phyloP scores from a whole-genome alignment of 2,113 vertebrate genomes.

The Bostrychus sinensis region DNA sequence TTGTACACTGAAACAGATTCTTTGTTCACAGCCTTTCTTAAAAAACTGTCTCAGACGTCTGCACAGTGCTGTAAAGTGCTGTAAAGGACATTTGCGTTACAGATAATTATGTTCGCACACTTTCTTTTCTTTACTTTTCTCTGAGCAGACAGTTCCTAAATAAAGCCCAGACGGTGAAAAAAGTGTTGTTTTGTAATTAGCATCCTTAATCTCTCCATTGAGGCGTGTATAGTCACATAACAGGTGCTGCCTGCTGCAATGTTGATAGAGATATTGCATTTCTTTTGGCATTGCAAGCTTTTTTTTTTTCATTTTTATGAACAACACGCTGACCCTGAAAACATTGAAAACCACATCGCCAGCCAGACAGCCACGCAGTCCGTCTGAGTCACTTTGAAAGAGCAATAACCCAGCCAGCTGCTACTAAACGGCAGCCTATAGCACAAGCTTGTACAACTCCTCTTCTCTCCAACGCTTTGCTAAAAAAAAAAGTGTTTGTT shows the following conservation, averaged over 20 bases:
- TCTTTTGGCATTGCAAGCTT: slow-evolving; percentile 27
- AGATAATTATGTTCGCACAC: not conserved
- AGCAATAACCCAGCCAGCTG: slow-evolving; percentile 62
- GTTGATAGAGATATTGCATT: slow-evolving; percentile 16
- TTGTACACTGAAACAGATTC: too few species aligned
- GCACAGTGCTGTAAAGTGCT: too few species aligned
- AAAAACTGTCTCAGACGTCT: too few species aligned
- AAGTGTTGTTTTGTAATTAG: slow-evolving; percentile 19
- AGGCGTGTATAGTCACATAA: slow-evolving; percentile 11
- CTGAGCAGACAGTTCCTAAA: not conserved
- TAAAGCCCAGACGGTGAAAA: not conserved
- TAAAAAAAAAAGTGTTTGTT: slow-evolving; percentile 28
- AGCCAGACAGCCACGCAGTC: slow-evolving; percentile 64
- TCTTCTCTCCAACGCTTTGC: slow-evolving; percentile 18
- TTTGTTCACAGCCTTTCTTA: too few species aligned
- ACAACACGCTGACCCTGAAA: slow-evolving; percentile 67
- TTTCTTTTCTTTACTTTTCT: not conserved
- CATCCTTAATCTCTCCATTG: slow-evolving; percentile 7
- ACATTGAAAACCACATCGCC: slow-evolving; percentile 56
- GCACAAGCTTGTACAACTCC: slow-evolving; percentile 35
- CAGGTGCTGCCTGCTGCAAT: slow-evolving; percentile 33
- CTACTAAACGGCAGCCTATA: slow-evolving; percentile 47
- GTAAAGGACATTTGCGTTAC: not conserved
- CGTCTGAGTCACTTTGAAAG: slow-evolving; percentile 72
- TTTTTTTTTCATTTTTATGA: slow-evolving; percentile 4